phyloP scores from a whole-genome alignment of 2,113 vertebrate genomes.

The Nothobranchius furzeri region DNA sequence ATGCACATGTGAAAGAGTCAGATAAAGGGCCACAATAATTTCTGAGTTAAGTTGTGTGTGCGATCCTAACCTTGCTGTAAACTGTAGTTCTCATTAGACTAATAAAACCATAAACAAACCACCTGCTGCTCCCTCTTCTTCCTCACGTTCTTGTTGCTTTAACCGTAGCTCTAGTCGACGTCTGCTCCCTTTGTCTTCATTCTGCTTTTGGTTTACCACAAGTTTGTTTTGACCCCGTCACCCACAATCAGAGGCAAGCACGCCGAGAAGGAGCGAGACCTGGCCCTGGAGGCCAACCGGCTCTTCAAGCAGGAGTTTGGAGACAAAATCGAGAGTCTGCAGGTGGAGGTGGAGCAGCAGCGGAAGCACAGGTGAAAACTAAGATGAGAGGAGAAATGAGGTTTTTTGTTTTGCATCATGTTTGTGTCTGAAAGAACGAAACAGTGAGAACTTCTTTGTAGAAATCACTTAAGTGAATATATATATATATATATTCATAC shows the following conservation, averaged over 20 bases:
- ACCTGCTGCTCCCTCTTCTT: constrained; percentile 82
- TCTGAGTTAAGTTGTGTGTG: constrained; percentile 81
- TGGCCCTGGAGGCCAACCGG: constrained; percentile 89
- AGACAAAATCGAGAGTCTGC: constrained; percentile 96
- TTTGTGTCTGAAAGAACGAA: too few species aligned
- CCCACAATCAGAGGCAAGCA: constrained; percentile 90
- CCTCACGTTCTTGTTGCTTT: neutral
- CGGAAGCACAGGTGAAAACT: constrained; percentile 83
- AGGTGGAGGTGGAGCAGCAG: constrained; percentile 89
- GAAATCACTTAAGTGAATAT: too few species aligned
- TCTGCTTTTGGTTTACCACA: constrained; percentile 82
- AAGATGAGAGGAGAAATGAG: too few species aligned
- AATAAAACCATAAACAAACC: constrained; percentile 85
- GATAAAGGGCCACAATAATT: constrained; percentile 63
- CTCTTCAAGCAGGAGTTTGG: constrained; percentile 99
- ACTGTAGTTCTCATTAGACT: constrained; percentile 88
- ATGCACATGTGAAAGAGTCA: too few species aligned
- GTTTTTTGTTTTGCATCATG: too few species aligned
- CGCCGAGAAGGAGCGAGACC: constrained; percentile 85
- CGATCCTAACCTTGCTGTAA: constrained; percentile 92
- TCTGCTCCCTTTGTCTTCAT: constrained; percentile 17
- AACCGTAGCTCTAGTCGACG: neutral
- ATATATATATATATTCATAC: too few species aligned
- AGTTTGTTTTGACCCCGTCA: constrained; percentile 86
- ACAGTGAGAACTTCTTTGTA: too few species aligned